phyloP scores from a whole-genome alignment of 2,797 vertebrate species.

The Bradypodion ventrale region DNA sequence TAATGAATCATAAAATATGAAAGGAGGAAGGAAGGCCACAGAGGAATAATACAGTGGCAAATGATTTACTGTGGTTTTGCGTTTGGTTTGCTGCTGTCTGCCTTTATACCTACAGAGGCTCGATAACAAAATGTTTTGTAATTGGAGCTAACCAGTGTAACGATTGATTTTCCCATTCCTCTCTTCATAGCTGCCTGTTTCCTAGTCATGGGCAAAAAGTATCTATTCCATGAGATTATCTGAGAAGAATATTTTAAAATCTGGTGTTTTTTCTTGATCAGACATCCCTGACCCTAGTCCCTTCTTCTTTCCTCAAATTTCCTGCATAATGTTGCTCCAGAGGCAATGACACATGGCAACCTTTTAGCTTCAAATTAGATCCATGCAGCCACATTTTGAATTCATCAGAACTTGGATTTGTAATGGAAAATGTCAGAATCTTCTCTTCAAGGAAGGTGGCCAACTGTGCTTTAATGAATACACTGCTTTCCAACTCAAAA shows the following conservation, averaged over 20 bases:
- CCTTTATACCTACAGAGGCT: rapidly evolving
- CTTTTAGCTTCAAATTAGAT: constrained; percentile 1
- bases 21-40: background rate
- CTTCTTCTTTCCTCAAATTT: rapidly evolving
- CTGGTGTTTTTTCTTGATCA: background rate
- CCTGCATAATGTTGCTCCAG: rapidly evolving
- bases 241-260: background rate
- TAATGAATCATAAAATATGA: constrained; percentile 9
- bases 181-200: background rate
- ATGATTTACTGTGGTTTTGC: background rate
- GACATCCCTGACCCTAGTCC: rapidly evolving
- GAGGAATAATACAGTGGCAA: background rate
- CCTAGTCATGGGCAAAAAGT: background rate
- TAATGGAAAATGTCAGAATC: constrained; percentile 19
- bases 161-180: background rate
- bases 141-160: background rate
- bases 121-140: constrained; percentile 12
- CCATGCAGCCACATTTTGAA: constrained; percentile 19
- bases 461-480: constrained; percentile 23
- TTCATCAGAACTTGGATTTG: constrained; percentile 10
- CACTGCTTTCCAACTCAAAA: background rate
- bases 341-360: background rate
- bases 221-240: background rate
- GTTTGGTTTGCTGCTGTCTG: background rate
- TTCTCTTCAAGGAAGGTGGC: constrained; percentile 19